These are phyloP conservation scores for Cromileptes altivelis DNA, from an alignment of 2,113 vertebrate genomes.

Conservation along the genomic window DNA sequence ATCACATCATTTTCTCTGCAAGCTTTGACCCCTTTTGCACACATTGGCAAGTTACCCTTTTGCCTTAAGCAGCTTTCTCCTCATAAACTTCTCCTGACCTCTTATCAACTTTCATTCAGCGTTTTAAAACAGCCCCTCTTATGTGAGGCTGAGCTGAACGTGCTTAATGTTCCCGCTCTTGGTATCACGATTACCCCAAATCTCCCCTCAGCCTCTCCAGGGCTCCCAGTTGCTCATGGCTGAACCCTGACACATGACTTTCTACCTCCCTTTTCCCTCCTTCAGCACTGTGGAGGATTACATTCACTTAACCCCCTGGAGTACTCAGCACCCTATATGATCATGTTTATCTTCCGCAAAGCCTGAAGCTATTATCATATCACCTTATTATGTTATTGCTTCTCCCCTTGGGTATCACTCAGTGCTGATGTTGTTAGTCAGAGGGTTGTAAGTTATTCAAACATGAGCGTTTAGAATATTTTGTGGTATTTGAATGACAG, in stretches of 20 bases:
- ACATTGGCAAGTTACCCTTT: slow-evolving; percentile 11
- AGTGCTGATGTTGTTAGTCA: slow-evolving; percentile 63
- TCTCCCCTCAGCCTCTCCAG: slow-evolving; percentile 20
- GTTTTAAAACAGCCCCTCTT: slow-evolving; percentile 13
- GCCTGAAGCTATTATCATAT: slow-evolving; percentile 73
- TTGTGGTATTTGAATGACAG: slow-evolving; percentile 59
- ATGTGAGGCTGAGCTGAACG: too few relatives aligned
- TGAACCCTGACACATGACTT: slow-evolving; percentile 61
- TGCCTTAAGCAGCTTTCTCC: background rate
- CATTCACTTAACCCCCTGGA: slow-evolving; percentile 67
- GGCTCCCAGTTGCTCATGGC: slow-evolving; percentile 33
- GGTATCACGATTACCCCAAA: background rate
- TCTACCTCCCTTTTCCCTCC: slow-evolving; percentile 29
- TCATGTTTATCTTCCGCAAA: slow-evolving; percentile 64
- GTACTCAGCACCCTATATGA: slow-evolving; percentile 49
- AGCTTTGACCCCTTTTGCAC: slow-evolving; percentile 32
- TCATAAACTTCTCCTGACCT: slow-evolving; percentile 50
- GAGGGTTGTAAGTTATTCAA: slow-evolving; percentile 76
- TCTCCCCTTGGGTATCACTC: slow-evolving; percentile 53
- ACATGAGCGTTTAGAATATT: slow-evolving; percentile 59
- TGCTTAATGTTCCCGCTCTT: background rate
- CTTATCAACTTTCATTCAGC: slow-evolving; percentile 35
- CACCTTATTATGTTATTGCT: slow-evolving; percentile 53
- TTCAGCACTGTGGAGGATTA: slow-evolving; percentile 49
- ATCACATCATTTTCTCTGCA: slow-evolving; percentile 44